Percentiles rank a stretch among this genome's conserved stretches.
These are phyloP conservation scores for Champsocephalus esox DNA, from an alignment of 2,797 vertebrate genomes.

Conservation along the genomic window DNA sequence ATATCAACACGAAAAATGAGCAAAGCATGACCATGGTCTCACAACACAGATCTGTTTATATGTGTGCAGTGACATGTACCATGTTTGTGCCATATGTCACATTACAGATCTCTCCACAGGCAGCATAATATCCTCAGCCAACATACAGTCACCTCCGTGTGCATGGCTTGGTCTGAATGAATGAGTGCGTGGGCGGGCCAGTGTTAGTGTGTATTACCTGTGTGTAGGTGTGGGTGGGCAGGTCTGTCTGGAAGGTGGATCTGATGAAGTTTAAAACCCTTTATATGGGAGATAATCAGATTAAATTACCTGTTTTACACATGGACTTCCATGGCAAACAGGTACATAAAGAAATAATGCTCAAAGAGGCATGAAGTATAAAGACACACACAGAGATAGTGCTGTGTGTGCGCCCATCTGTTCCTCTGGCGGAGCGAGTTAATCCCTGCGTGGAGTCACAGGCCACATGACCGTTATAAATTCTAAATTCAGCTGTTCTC, in stretches of 20 bases:
- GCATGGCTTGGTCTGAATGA: constrained; percentile 41
- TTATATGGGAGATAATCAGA: constrained; percentile 32
- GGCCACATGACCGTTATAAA: constrained; percentile 68
- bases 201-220: constrained; percentile 24
- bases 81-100: constrained; percentile 73
- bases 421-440: constrained; percentile 82
- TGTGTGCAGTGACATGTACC: constrained; percentile 58
- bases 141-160: constrained; percentile 55
- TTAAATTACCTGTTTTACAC: constrained; percentile 39
- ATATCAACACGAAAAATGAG: constrained; percentile 4
- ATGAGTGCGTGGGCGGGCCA: constrained; percentile 29
- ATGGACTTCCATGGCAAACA: constrained; percentile 24
- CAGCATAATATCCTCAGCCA: constrained; percentile 47
- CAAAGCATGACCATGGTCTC: constrained; percentile 13
- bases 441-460: constrained; percentile 81
- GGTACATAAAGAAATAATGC: constrained; percentile 67
- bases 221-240: not conserved
- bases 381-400: constrained; percentile 70
- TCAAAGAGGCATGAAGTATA: constrained; percentile 72
- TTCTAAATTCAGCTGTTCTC: constrained; percentile 67
- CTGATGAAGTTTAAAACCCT: constrained; percentile 24
- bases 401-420: constrained; percentile 84
- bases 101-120: constrained; percentile 60
- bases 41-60: constrained; percentile 14
- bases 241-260: constrained; percentile 20